Base-by-base conservation (phyloP, 2,888 invertebrate genomes). In the Seira ritae region DNA sequence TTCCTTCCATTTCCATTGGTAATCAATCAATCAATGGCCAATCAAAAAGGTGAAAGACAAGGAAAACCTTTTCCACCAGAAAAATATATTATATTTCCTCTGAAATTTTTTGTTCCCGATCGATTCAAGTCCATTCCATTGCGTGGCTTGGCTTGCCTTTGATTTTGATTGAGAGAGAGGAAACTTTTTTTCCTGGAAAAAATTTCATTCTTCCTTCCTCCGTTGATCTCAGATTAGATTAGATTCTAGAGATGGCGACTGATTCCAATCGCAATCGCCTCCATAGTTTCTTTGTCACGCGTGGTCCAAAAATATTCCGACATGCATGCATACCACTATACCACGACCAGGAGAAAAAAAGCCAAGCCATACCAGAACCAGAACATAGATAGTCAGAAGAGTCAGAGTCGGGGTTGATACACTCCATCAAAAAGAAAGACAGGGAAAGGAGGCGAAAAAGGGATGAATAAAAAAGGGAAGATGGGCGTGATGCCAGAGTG, bases 401-500 rank as follows among this genome's bases (percentile, higher is more conserved):
- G 31, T 31, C 8, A 8, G 31, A 31, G 31, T 31, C 12, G 55
- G 55, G 55, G 55, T 55, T 55, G 55, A 55, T 55, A 55, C 55
- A 55, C 55, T 55, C 55, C 55, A 55, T n/a, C 55, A 55, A 55
- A 55, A 55, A 42, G 12, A 42, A 55, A 12, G n/a, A n/a, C 55
- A 55, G 15, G 55, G 3, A 17, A 17, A 55, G 55, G 15, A 55
- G 55, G 2, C 1, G 17, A 17, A 55, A 17, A 55, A 55, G 55
- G 55, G 55, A 55, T 55, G 55, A 55, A 55, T 55, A 55, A 55
- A 55, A 55, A 55, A 17, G 55, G 55, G 71, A 46, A 77, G 77
- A 76, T 77, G 82, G 82, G 82, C 82, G 82, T 82, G 82, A 82
- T 82, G 82, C 82, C 82, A 82, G 77, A 77, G 77, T 82, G 82